phyloP scores from a whole-genome alignment of 2,113 vertebrate species.

The Crocuta crocuta region DNA sequence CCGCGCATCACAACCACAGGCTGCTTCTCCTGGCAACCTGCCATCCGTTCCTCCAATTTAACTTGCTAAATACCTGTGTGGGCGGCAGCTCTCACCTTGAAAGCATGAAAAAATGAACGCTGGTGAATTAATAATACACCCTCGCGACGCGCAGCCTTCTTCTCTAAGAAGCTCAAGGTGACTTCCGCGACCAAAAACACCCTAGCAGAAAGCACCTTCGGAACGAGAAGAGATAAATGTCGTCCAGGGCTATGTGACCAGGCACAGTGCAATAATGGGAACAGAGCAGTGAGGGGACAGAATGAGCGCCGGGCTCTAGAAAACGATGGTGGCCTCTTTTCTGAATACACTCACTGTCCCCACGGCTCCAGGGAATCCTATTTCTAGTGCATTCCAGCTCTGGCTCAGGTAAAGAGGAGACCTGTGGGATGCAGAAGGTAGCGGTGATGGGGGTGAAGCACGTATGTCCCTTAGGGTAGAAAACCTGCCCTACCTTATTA shows the following conservation, averaged over 20 bases:
- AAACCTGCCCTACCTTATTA: neutral
- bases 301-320: rapidly evolving
- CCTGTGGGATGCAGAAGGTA: rapidly evolving
- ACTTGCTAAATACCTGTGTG: neutral
- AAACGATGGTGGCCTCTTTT: rapidly evolving
- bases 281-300: rapidly evolving
- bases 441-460: rapidly evolving
- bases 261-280: rapidly evolving
- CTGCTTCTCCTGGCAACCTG: neutral
- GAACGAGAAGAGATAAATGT: neutral
- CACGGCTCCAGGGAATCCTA: no score
- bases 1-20: neutral
- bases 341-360: rapidly evolving
- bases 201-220: neutral
- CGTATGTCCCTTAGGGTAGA: neutral
- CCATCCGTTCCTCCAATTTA: neutral
- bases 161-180: neutral
- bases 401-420: neutral
- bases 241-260: rapidly evolving
- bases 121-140: rapidly evolving
- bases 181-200: neutral
- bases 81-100: neutral
- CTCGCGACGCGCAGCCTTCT: no score
- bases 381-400: rapidly evolving
- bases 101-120: neutral